These are phyloP conservation scores for Neotoxoptera formosana DNA, from an alignment of 1,140 invertebrate genomes.

Conservation along the genomic window DNA sequence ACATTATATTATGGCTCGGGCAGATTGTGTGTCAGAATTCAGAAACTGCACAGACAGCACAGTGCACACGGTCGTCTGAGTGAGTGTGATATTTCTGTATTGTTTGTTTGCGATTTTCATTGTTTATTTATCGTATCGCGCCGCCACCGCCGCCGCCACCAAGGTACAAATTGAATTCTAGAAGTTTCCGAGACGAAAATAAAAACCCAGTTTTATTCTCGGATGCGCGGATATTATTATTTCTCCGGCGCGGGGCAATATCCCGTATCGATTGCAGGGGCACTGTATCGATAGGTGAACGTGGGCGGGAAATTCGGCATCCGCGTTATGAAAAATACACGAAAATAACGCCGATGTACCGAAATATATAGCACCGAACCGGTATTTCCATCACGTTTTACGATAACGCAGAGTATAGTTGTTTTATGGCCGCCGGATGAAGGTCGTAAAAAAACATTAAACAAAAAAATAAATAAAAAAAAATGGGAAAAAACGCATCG, in stretches of 20 bases:
- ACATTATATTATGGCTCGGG: neutral
- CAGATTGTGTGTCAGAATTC: neutral
- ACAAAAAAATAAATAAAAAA: neutral
- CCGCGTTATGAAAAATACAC: neutral
- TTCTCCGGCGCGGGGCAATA: neutral
- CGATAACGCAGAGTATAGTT: neutral
- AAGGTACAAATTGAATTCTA: neutral
- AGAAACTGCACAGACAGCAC: too few species aligned
- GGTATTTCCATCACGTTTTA: slow-evolving; percentile 46
- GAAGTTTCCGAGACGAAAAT: neutral
- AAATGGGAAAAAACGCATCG: neutral
- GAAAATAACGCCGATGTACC: neutral
- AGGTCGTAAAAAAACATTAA: slow-evolving; percentile 11
- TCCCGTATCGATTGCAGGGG: neutral
- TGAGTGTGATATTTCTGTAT: neutral
- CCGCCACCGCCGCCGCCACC: too few species aligned
- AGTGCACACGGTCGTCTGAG: too few species aligned
- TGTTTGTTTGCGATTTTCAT: neutral
- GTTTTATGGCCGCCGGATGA: slow-evolving; percentile 16
- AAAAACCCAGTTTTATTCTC: neutral
- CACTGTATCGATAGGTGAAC: neutral
- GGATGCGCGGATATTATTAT: neutral
- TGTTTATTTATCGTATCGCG: neutral
- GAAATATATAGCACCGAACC: neutral
- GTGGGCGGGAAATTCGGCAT: too few species aligned